Evolutionary conservation across 2,888 invertebrate species (phyloP), one percentile per base, ranked within the genome.

Genomic region (Stenodera caucasica): DNA sequence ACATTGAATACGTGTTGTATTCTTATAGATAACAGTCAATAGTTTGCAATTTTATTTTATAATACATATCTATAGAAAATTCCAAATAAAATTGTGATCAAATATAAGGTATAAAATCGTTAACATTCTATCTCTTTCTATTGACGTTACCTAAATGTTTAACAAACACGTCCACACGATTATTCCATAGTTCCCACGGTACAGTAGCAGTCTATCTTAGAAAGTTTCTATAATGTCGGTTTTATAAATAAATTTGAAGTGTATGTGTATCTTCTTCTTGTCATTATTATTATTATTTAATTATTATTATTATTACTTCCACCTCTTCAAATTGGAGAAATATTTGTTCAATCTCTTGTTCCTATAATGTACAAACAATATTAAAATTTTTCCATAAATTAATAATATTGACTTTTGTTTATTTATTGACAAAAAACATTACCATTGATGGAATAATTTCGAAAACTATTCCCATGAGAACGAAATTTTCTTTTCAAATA

Each of bases 81-180:
- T 26, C 26, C 2, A 26, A 26, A 26, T 26, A 26, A 26, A 26
- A 26, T n/a, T n/a, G n/a, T 40, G 15, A 40, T 40, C 9, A n/a
- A 40, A 40, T 21, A 21, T 26, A 26, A 57, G 50, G 58, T 51
- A 50, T 53, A 69, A 49, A 64, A 65, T 70, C 69, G 71, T 66
- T 60, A 66, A 67, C 67, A 18, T 53, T 53, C 58, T 50, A 26
- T 26, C 26, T 26, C 5, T 26, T 2, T 40, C 8, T 11, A 21
- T 57, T 68, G 70, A 71, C 70, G 71, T 68, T 70, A 76, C 75
- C 73, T 73, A 74, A 76, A 75, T 75, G 73, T 74, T 76, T 75
- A 76, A 73, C 72, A 71, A 72, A 72, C 68, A 70, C 40, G 40
- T 40, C 21, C 69, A 69, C 76, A 76, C 75, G 76, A 76, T 72